Evolutionary conservation across 2,888 invertebrate genomes (phyloP).

Genomic region (Pardosa pseudoannulata): DNA sequence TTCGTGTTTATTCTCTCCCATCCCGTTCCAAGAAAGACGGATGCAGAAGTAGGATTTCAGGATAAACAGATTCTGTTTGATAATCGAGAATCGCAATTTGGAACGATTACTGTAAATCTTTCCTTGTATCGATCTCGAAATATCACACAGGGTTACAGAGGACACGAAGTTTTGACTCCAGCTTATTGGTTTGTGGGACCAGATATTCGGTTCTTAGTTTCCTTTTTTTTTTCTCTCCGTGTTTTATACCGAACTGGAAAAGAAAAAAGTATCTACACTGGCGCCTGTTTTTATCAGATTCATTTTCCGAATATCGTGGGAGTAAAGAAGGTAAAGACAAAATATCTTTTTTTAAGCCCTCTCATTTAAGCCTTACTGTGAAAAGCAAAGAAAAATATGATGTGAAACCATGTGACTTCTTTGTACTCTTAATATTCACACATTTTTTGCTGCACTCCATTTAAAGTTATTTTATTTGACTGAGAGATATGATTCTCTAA

Average conservation of each 20-base stretch:
- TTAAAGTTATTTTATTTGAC: too few relatives aligned
- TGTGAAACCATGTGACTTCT: too few relatives aligned
- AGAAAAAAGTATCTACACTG: too few relatives aligned
- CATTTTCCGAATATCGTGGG: too few relatives aligned
- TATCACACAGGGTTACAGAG: background rate
- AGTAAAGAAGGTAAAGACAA: too few relatives aligned
- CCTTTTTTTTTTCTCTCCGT: background rate
- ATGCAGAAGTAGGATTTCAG: background rate
- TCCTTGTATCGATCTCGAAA: slow-evolving; percentile 12
- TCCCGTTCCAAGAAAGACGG: background rate
- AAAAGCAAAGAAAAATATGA: too few relatives aligned
- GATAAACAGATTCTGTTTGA: background rate
- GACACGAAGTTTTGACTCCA: background rate
- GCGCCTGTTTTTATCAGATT: too few relatives aligned
- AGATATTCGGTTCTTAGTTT: background rate
- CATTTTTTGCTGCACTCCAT: too few relatives aligned
- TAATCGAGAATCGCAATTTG: background rate
- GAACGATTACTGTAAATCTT: background rate
- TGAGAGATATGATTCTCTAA: too few relatives aligned
- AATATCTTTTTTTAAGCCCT: too few relatives aligned
- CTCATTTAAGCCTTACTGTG: too few relatives aligned
- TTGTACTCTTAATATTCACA: too few relatives aligned
- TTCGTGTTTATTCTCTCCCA: background rate
- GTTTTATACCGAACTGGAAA: background rate
- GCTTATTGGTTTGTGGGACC: background rate